Evolutionary conservation across 2,113 vertebrate genomes (phyloP).

Genomic region (Heptranchias perlo): DNA sequence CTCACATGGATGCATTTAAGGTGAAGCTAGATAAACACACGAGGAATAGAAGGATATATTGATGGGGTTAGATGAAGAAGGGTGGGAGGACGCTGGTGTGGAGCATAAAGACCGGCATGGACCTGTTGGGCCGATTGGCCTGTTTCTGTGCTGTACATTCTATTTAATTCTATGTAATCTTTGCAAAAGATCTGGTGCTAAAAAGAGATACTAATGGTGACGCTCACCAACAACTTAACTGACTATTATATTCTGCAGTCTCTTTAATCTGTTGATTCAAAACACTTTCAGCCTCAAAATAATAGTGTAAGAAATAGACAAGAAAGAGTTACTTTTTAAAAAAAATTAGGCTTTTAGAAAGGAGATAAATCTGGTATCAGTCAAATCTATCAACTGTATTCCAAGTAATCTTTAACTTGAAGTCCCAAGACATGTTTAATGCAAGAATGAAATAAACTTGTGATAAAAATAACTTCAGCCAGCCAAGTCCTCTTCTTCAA

Average conservation of each 20-base stretch:
- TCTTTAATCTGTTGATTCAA: neutral
- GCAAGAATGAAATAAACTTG: slow-evolving; percentile 9
- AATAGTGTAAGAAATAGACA: no score
- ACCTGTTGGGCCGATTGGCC: no score
- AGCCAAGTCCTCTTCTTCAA: neutral
- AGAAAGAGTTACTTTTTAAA: neutral
- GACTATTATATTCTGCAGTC: neutral
- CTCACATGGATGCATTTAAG: no score
- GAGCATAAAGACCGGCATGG: no score
- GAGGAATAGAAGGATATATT: no score
- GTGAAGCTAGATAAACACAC: no score
- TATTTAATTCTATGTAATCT: neutral
- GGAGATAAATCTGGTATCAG: neutral
- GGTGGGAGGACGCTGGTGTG: no score
- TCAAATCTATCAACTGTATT: neutral
- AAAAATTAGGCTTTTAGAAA: neutral
- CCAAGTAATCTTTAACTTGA: neutral
- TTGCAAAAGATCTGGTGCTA: neutral
- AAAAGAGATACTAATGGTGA: neutral
- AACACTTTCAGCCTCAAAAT: neutral
- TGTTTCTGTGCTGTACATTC: no score
- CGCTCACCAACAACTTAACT: neutral
- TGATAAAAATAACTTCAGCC: slow-evolving; percentile 8
- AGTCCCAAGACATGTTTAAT: neutral
- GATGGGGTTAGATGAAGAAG: no score